Evolutionary conservation across 2,888 invertebrate genomes (phyloP).

Genomic region (Cepaea hortensis): DNA sequence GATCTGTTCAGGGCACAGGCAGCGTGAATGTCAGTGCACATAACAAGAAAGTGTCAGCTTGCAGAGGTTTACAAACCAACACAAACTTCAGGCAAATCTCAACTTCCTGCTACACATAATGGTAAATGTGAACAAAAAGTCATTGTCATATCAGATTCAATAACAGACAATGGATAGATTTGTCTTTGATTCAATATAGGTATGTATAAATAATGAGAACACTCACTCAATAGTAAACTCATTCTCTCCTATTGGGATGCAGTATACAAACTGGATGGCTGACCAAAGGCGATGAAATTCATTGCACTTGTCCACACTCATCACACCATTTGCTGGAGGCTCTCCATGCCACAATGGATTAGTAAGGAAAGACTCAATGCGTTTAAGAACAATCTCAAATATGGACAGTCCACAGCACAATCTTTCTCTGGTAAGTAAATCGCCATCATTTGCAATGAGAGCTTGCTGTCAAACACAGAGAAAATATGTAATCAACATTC

Average conservation of each 20-base stretch:
- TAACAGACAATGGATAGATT: no score
- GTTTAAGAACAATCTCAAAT: constrained; percentile 93
- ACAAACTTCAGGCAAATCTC: no score
- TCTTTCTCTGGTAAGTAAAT: constrained; percentile 95
- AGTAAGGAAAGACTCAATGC: constrained; percentile 87
- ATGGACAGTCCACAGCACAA: constrained; percentile 97
- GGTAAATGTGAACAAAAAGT: no score
- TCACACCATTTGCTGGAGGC: constrained; percentile 90
- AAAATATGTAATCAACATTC: not conserved
- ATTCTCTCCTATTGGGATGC: constrained; percentile 95
- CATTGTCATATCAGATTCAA: no score
- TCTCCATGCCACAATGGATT: constrained; percentile 88
- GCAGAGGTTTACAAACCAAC: no score
- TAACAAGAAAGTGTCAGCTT: no score
- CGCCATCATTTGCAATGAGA: constrained; percentile 94
- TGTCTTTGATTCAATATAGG: not conserved
- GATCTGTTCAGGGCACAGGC: no score
- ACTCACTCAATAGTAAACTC: constrained; percentile 97
- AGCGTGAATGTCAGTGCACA: no score
- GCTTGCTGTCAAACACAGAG: constrained; percentile 84
- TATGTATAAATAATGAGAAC: not conserved
- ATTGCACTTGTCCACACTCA: constrained; percentile 96
- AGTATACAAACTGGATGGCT: constrained; percentile 97
- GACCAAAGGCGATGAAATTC: constrained; percentile 98
- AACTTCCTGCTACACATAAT: no score